Base-by-base conservation (phyloP, 1,140 invertebrate species). In the Drosophila nebulosa region DNA sequence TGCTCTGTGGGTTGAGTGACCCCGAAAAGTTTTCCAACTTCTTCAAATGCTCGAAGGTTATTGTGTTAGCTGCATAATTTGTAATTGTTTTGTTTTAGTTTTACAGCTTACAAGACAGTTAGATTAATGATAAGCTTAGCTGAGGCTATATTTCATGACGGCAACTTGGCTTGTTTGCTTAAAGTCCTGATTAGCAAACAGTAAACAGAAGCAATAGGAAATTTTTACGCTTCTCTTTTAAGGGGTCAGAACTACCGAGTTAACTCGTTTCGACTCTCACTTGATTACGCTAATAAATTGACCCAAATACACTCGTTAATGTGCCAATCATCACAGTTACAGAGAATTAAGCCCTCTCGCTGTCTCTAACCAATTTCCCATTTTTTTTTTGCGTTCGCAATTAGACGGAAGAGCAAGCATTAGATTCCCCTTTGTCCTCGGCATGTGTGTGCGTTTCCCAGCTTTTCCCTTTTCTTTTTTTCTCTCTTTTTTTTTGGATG, bases 341-440 rank as follows among this genome's bases (percentile, higher is more conserved):
- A 16, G 14, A 22, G 27, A 32, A 42, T 39, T 36, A 39, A 53
- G 2, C 52, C 39, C 51, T 72, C 64, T 62, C 36, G 27, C 32
- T 39, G 0, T 18, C 7, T 16, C 36, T 18, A 18, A 18, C 6
- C 14, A 42, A 42, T 42, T 42, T 42, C 6, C 0, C 2, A 21
- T 39, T 66, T 56, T 58, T 35, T 76, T 72, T 72, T 24, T 63
- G 60, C 62, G 61, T 60, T 81, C 58, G 58, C 73, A 81, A 80
- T 80, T 80, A 80, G 69, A 27, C n/a, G 65, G 14, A 42, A 42
- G 5, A 42, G 64, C 56, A 60, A 59, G 68, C 68, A 57, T 30
- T 61, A 52, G 68, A 71, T 73, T 61, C 66, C 57, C 59, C 60
- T 66, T 75, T 0, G 14, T 14, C 36, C n/a, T 14, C 35, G 12